Evolutionary conservation across 2,888 invertebrate genomes (phyloP).

Genomic region (Theodoxus fluviatilis): DNA sequence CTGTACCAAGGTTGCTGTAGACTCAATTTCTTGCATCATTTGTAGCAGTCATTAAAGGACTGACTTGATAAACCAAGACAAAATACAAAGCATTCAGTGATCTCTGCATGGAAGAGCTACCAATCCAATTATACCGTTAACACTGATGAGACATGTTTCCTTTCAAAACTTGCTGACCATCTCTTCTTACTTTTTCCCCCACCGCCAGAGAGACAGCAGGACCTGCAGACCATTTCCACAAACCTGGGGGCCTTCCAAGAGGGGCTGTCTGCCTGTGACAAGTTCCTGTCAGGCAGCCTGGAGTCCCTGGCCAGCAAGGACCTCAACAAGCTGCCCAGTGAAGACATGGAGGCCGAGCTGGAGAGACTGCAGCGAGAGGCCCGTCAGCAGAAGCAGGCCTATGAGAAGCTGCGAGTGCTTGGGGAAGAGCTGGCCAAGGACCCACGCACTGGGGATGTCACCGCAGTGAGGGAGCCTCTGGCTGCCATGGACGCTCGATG

Average conservation of each 20-base stretch:
- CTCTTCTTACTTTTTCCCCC: too few relatives aligned
- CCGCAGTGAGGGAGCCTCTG: slow-evolving; percentile 52
- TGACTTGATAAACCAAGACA: too few relatives aligned
- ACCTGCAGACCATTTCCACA: slow-evolving; percentile 78
- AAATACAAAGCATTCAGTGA: too few relatives aligned
- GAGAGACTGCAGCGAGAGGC: slow-evolving; percentile 64
- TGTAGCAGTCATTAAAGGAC: too few relatives aligned
- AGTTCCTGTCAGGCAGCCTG: slow-evolving; percentile 53
- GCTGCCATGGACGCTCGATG: slow-evolving; percentile 81
- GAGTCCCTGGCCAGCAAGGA: slow-evolving; percentile 70
- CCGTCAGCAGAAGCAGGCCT: slow-evolving; percentile 41
- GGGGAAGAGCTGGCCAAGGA: slow-evolving; percentile 55
- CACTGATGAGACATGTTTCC: too few relatives aligned
- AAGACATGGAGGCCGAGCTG: slow-evolving; percentile 72
- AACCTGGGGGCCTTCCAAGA: slow-evolving; percentile 75
- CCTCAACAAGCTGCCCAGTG: slow-evolving; percentile 71
- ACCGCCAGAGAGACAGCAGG: slow-evolving; percentile 83
- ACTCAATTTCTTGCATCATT: too few relatives aligned
- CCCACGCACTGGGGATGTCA: slow-evolving; percentile 53
- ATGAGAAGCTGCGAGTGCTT: slow-evolving; percentile 46
- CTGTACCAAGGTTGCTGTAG: too few relatives aligned
- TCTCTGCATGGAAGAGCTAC: too few relatives aligned
- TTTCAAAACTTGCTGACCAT: too few relatives aligned
- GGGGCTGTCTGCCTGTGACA: slow-evolving; percentile 45
- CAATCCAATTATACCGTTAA: too few relatives aligned